Conservation (phyloP, 2,113 vertebrate genomes). For the Platichthys flesus region DNA sequence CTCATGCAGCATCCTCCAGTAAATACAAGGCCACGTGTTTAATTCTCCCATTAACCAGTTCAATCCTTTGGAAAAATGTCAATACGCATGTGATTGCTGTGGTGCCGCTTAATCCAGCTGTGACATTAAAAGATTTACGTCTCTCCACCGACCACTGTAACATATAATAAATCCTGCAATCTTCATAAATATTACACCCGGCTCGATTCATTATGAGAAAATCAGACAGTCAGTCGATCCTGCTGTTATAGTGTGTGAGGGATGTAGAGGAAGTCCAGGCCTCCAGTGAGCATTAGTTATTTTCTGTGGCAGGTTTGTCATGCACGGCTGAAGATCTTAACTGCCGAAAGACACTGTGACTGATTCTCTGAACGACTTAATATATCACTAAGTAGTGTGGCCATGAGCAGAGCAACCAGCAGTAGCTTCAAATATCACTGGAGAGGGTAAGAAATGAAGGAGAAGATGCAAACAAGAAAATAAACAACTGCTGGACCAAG, state of each 20-base stretch:
- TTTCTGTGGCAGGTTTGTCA: slow-evolving; percentile 37
- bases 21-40: neutral
- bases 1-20: neutral
- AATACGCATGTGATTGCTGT: neutral
- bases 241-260: neutral
- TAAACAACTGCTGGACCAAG: neutral
- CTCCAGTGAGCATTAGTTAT: slow-evolving; percentile 14
- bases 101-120: neutral
- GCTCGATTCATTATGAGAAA: slow-evolving; percentile 16
- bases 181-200: slow-evolving; percentile 6
- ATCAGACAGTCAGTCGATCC: neutral
- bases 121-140: neutral
- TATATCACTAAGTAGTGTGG: slow-evolving; percentile 13
- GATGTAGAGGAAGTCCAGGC: neutral
- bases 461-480: neutral
- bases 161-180: slow-evolving; percentile 1
- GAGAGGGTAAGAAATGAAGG: neutral
- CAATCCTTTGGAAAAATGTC: neutral
- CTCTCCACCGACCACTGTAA: neutral
- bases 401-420: slow-evolving; percentile 20
- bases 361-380: slow-evolving; percentile 39
- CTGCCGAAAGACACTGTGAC: slow-evolving; percentile 19
- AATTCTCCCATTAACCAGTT: slow-evolving; percentile 1
- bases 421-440: slow-evolving; percentile 15
- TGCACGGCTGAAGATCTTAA: slow-evolving; percentile 19